Percentiles rank a stretch among this genome's conserved stretches.
Evolutionary conservation across 2,797 vertebrate genomes (phyloP).

Genomic region (Tarsius wallacei): DNA sequence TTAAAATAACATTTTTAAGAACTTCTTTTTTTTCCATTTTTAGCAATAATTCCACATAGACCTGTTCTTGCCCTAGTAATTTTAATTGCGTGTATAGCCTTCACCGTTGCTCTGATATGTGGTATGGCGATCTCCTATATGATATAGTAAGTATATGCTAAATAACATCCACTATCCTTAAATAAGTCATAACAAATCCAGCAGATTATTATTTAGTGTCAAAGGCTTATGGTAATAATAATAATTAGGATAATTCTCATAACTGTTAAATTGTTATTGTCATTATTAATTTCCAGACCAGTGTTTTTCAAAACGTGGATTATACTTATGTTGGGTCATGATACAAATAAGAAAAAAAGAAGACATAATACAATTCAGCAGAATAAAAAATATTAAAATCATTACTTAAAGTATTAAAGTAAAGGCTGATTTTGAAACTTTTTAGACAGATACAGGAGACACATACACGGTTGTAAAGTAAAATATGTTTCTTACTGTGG

Average conservation of each 20-base stretch:
- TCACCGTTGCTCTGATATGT: slow-evolving; percentile 59
- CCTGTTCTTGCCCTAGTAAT: slow-evolving; percentile 71
- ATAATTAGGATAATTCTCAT: neutral
- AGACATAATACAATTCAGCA: neutral
- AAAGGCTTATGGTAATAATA: neutral
- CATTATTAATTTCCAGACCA: neutral
- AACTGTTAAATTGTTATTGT: neutral
- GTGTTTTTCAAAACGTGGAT: neutral
- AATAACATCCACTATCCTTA: neutral
- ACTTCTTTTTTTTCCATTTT: slow-evolving; percentile 12
- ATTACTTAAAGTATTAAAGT: neutral
- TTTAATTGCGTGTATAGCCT: neutral
- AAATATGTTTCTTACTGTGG: neutral
- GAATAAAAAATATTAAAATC: neutral
- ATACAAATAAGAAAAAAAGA: neutral
- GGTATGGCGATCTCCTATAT: slow-evolving; percentile 39
- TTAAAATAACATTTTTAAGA: neutral
- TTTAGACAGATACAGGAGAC: neutral
- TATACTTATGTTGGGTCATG: neutral
- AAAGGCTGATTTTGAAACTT: neutral
- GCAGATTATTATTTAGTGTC: neutral
- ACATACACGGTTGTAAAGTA: neutral
- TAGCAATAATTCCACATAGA: neutral
- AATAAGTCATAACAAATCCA: neutral
- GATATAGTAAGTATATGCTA: slow-evolving; percentile 66